These are phyloP conservation scores for Pyrocephalus nanus DNA, from an alignment of 2,797 vertebrate species.

Conservation along the genomic window DNA sequence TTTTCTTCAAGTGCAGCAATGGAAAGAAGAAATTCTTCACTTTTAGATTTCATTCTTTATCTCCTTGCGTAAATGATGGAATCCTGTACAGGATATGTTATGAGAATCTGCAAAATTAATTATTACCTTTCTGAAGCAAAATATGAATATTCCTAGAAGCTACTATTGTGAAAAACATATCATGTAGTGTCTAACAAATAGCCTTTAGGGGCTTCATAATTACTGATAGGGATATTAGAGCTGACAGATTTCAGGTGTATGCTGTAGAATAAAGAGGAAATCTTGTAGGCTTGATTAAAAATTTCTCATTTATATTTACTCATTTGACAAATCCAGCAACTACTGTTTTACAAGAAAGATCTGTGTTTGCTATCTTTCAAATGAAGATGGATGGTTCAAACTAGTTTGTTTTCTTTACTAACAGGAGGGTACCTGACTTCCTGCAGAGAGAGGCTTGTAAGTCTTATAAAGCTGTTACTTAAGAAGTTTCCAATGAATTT, in stretches of 20 bases:
- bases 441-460: background rate
- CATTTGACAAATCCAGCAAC: constrained; percentile 1
- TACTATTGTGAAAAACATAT: background rate
- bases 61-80: background rate
- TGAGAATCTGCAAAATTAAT: background rate
- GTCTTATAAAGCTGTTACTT: background rate
- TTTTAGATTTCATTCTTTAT: background rate
- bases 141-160: background rate
- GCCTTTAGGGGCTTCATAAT: constrained; percentile 25
- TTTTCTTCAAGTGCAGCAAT: background rate
- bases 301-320: constrained; percentile 25
- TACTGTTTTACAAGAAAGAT: constrained; percentile 10
- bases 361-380: background rate
- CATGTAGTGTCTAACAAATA: background rate
- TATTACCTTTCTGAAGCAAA: constrained; percentile 32
- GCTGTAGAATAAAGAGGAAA: constrained; percentile 14
- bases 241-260: constrained; percentile 11
- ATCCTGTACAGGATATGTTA: background rate
- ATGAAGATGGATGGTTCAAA: background rate
- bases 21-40: background rate
- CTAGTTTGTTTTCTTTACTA: background rate
- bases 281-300: background rate
- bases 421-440: background rate
- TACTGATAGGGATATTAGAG: constrained; percentile 36
- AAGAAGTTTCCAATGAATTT: background rate